Evolutionary conservation across 2,113 vertebrate genomes (phyloP).

Genomic region (Lophochroa leadbeateri): DNA sequence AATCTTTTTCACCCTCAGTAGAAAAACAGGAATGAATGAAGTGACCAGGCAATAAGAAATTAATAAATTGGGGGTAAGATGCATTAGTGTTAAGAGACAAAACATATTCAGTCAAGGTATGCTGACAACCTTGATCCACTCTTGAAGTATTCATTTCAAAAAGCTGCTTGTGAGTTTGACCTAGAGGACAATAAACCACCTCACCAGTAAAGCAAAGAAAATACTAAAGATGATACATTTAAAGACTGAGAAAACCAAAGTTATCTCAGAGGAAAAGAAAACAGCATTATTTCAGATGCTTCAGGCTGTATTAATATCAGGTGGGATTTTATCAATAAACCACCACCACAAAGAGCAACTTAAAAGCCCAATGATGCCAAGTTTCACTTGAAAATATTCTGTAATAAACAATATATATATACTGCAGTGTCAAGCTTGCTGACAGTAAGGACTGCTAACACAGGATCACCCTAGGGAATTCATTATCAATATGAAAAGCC

Average conservation of each 20-base stretch:
- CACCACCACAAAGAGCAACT: neutral
- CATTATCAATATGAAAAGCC: neutral
- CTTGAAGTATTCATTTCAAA: neutral
- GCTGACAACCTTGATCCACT: neutral
- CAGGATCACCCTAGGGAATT: neutral
- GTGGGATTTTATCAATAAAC: neutral
- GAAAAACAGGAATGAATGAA: neutral
- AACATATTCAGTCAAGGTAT: neutral
- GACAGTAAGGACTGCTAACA: neutral
- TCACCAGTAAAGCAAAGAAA: neutral
- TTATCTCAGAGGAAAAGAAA: neutral
- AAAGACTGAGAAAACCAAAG: neutral
- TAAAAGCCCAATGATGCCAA: neutral
- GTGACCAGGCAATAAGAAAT: neutral
- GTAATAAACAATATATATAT: neutral
- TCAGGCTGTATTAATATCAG: neutral
- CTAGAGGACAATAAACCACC: neutral
- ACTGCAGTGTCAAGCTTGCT: neutral
- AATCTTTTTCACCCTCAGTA: neutral
- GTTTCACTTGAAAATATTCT: neutral
- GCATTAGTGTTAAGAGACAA: neutral
- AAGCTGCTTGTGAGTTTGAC: neutral
- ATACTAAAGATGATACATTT: neutral
- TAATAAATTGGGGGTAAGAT: neutral
- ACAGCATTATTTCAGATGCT: neutral